phyloP scores from a whole-genome alignment of 2,888 invertebrate species.

The Mellilla xanthometata region DNA sequence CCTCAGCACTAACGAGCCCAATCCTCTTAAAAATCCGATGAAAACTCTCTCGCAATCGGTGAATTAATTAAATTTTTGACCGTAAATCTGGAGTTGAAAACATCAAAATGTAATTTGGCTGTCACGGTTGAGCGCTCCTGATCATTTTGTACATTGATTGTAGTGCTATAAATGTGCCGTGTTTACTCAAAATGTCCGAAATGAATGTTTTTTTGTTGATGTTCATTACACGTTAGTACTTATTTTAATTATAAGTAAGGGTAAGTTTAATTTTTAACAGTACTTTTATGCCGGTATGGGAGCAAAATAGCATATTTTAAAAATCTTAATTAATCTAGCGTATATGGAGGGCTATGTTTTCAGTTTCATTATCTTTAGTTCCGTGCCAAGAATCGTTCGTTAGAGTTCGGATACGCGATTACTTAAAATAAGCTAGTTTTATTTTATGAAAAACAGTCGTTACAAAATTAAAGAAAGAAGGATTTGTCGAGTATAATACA shows the following conservation, averaged over 20 bases:
- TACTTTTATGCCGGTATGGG: no score
- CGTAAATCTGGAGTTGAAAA: constrained; percentile 46
- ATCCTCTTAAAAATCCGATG: constrained; percentile 37
- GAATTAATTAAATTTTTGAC: constrained; percentile 56
- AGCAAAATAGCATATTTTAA: no score
- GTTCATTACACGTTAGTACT: constrained; percentile 32
- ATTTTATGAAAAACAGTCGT: no score
- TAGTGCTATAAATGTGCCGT: constrained; percentile 7
- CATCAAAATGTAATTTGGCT: constrained; percentile 52
- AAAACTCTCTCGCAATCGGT: constrained; percentile 40
- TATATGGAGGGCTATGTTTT: no score
- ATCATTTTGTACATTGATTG: constrained; percentile 34
- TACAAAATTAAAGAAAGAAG: no score
- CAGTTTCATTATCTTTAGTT: no score
- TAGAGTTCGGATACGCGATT: no score
- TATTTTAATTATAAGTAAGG: background rate
- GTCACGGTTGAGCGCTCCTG: constrained; percentile 34
- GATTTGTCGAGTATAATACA: no score
- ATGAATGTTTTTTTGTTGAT: constrained; percentile 31
- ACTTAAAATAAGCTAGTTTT: no score
- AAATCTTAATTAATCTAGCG: no score
- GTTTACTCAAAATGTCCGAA: constrained; percentile 5
- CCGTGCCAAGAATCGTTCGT: no score
- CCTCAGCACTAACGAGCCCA: constrained; percentile 41
- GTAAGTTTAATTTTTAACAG: no score